Percentiles rank a stretch among this genome's conserved stretches.
phyloP scores from a whole-genome alignment of 2,113 vertebrate genomes.

The Mustela nigripes region DNA sequence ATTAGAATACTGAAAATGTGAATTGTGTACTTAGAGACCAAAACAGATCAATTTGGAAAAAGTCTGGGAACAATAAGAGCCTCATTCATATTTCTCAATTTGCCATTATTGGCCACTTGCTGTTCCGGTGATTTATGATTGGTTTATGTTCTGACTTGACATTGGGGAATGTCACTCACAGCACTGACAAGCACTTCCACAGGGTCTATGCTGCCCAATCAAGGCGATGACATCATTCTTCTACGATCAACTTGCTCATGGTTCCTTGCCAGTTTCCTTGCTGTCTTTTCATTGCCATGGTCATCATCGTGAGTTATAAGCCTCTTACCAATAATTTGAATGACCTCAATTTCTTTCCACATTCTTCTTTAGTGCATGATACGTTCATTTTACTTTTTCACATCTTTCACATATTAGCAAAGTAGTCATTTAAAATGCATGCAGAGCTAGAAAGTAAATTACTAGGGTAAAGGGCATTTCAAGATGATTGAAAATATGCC shows the following conservation, averaged over 20 bases:
- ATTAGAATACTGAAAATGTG: neutral
- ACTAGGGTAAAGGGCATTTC: slow-evolving; percentile 82
- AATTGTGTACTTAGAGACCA: neutral
- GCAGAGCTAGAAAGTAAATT: slow-evolving; percentile 83
- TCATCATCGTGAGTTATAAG: slow-evolving; percentile 75
- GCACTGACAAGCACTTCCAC: slow-evolving; percentile 50
- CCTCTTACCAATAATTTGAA: slow-evolving; percentile 79
- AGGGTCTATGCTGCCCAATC: neutral
- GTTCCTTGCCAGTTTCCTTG: slow-evolving; percentile 50
- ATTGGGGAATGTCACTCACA: slow-evolving; percentile 32
- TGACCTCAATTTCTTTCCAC: slow-evolving; percentile 73
- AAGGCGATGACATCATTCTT: slow-evolving; percentile 34
- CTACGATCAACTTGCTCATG: neutral
- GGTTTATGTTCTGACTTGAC: slow-evolving; percentile 35
- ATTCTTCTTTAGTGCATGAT: slow-evolving; percentile 74
- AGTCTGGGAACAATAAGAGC: rapidly evolving
- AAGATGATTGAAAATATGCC: slow-evolving; percentile 82
- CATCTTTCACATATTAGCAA: slow-evolving; percentile 82
- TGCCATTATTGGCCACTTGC: neutral
- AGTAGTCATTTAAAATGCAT: slow-evolving; percentile 83
- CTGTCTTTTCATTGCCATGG: slow-evolving; percentile 72
- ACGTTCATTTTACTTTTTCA: slow-evolving; percentile 86
- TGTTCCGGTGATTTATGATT: neutral
- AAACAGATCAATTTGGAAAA: neutral
- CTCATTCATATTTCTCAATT: neutral